Conservation (phyloP, 2,888 invertebrate species). For the Tortricodes alternella region DNA sequence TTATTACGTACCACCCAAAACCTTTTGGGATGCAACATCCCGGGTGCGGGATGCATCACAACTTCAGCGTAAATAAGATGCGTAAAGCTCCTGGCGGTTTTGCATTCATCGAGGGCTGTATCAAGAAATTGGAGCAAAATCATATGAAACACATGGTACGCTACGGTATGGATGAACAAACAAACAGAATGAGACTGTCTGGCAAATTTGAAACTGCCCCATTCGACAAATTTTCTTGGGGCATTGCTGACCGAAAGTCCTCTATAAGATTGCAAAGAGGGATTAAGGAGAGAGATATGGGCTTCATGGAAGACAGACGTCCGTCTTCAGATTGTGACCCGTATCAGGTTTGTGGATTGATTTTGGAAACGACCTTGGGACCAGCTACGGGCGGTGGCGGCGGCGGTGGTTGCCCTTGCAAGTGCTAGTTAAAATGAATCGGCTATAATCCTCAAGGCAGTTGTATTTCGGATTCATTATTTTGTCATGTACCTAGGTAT, state of each 20-base stretch:
- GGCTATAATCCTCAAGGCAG: no score
- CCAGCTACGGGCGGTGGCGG: constrained; percentile 34
- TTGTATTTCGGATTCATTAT: no score
- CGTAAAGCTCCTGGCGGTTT: constrained; percentile 89
- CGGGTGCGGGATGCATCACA: constrained; percentile 94
- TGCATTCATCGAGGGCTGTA: constrained; percentile 91
- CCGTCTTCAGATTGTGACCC: constrained; percentile 96
- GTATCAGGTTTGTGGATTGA: constrained; percentile 84
- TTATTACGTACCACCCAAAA: constrained; percentile 87
- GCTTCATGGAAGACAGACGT: constrained; percentile 96
- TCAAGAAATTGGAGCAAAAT: constrained; percentile 93
- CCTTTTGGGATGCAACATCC: constrained; percentile 92
- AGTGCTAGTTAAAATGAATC: no score
- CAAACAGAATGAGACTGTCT: constrained; percentile 96
- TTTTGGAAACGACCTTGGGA: constrained; percentile 65
- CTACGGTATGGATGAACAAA: constrained; percentile 95
- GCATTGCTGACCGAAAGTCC: constrained; percentile 95
- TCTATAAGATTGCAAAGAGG: constrained; percentile 95
- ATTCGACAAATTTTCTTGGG: constrained; percentile 95
- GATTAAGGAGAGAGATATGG: constrained; percentile 93
- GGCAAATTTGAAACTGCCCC: constrained; percentile 97
- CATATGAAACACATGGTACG: constrained; percentile 95
- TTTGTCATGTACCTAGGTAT: no score
- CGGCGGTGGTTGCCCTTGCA: background rate
- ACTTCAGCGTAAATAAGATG: constrained; percentile 94